Percentiles rank a stretch among this genome's conserved stretches.
phyloP scores from a whole-genome alignment of 2,113 vertebrate genomes.

The Cathartes aura region DNA sequence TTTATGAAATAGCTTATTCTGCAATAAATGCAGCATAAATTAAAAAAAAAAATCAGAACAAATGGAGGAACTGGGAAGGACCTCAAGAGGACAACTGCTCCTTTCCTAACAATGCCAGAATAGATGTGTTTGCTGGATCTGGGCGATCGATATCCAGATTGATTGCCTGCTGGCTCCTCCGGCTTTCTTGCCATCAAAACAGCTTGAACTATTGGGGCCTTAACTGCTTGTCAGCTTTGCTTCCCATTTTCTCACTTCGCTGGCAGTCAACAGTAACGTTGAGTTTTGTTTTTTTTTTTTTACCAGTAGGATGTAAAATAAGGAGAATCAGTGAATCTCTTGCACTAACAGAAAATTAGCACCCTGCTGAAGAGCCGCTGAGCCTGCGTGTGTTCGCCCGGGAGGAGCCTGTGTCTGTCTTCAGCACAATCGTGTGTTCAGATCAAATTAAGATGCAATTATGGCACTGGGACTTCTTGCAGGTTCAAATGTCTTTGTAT shows the following conservation, averaged over 20 bases:
- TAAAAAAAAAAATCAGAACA: background rate
- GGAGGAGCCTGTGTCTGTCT: background rate
- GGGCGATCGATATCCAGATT: fast-evolving
- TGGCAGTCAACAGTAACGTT: background rate
- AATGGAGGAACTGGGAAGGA: background rate
- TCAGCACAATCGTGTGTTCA: background rate
- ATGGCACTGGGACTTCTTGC: fast-evolving
- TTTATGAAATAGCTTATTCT: background rate
- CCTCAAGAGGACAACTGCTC: background rate
- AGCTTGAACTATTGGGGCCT: background rate
- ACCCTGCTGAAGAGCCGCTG: background rate
- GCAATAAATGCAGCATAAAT: background rate
- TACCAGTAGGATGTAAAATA: background rate
- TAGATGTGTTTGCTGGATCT: background rate
- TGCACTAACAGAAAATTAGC: background rate
- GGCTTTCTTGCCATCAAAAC: background rate
- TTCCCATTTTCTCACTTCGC: background rate
- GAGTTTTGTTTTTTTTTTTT: background rate
- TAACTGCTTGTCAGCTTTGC: background rate
- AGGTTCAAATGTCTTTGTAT: background rate
- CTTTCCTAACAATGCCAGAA: fast-evolving
- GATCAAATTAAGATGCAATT: background rate
- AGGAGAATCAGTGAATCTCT: background rate
- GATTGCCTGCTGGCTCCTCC: background rate
- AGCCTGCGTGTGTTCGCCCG: background rate